Evolutionary conservation across 2,113 vertebrate genomes (phyloP).

Genomic region (Thermophis baileyi): DNA sequence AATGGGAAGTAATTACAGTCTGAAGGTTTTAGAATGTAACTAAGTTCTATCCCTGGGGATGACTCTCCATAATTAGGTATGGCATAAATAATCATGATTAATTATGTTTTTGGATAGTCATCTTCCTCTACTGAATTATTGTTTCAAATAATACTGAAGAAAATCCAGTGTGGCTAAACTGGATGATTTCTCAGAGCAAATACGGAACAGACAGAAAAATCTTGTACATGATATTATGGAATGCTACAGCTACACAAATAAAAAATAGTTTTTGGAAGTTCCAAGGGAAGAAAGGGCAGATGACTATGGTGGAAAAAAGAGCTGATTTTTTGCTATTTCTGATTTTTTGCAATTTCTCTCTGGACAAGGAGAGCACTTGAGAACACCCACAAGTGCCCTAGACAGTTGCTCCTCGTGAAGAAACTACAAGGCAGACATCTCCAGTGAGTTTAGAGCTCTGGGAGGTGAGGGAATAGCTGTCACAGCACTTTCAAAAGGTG

Average conservation of each 20-base stretch:
- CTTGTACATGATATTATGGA: neutral
- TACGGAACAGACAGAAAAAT: slow-evolving; percentile 6
- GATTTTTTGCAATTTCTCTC: neutral
- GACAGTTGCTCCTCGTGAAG: neutral
- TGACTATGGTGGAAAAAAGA: neutral
- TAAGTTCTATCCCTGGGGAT: slow-evolving; percentile 43
- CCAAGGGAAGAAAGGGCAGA: neutral
- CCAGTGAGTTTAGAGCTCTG: neutral
- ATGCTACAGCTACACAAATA: neutral
- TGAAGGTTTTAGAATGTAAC: slow-evolving; percentile 59
- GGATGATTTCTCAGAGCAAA: slow-evolving; percentile 47
- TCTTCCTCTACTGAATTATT: slow-evolving; percentile 56
- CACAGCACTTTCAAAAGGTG: neutral
- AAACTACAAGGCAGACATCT: neutral
- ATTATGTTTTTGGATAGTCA: slow-evolving; percentile 56
- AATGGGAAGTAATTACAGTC: slow-evolving; percentile 60
- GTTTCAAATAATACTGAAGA: slow-evolving; percentile 44
- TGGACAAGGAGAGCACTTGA: neutral
- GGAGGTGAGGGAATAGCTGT: neutral
- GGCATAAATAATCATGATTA: slow-evolving; percentile 59
- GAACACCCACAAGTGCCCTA: neutral
- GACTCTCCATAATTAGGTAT: slow-evolving; percentile 60
- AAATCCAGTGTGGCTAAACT: slow-evolving; percentile 33
- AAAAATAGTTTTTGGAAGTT: neutral
- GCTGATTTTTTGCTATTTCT: neutral